phyloP scores from a whole-genome alignment of 2,797 vertebrate species.

The Scleropages formosus region DNA sequence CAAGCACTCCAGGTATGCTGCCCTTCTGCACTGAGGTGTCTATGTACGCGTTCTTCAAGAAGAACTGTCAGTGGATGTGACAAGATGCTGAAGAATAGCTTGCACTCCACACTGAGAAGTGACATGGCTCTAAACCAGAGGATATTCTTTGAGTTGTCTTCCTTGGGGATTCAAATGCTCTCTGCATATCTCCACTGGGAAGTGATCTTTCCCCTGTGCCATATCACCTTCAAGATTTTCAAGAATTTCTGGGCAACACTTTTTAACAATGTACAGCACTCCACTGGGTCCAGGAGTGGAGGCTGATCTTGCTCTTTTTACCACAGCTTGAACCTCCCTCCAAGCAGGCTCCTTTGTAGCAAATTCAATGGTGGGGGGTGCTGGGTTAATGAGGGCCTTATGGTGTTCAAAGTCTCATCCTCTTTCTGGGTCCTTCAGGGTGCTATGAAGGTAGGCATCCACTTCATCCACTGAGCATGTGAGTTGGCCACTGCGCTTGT shows the following conservation, averaged over 20 bases:
- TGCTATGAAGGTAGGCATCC: background rate
- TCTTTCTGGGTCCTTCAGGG: background rate
- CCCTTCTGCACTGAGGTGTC: constrained; percentile 24
- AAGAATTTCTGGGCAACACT: background rate
- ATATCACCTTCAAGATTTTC: constrained; percentile 2
- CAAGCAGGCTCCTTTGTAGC: background rate
- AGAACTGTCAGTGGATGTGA: background rate
- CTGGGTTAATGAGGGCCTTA: background rate
- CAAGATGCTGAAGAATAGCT: constrained; percentile 24
- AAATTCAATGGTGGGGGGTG: background rate
- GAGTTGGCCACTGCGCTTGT: background rate
- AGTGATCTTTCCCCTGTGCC: background rate
- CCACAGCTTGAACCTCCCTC: background rate
- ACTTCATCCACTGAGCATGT: background rate
- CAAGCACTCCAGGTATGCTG: constrained; percentile 17
- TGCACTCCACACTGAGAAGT: constrained; percentile 15
- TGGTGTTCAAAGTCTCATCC: background rate
- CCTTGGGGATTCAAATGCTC: constrained; percentile 8
- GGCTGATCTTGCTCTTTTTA: too few relatives aligned
- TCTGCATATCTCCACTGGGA: constrained; percentile 13
- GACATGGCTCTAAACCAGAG: constrained; percentile 12
- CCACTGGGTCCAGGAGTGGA: background rate
- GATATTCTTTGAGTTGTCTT: constrained; percentile 17
- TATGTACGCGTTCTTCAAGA: constrained; percentile 24
- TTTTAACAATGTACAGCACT: background rate